Evolutionary conservation across 1,140 invertebrate genomes (phyloP).

Genomic region (Oscheius sp.): DNA sequence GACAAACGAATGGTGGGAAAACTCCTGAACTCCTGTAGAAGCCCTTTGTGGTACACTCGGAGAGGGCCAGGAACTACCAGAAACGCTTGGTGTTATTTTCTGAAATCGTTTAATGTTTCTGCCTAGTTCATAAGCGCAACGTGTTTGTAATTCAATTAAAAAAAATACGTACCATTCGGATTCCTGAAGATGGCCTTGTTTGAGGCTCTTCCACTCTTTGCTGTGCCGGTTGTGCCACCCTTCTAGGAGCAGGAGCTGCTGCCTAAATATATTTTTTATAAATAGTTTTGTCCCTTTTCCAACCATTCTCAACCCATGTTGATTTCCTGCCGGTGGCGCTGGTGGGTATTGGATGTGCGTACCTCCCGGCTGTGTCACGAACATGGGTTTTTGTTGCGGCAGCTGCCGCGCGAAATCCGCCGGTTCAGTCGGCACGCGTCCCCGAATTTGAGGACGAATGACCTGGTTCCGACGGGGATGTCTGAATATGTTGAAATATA

Average conservation of each 20-base stretch:
- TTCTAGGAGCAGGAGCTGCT: not conserved
- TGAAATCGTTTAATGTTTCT: not conserved
- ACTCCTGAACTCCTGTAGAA: not conserved
- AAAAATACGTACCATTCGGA: not conserved
- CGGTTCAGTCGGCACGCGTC: constrained; percentile 8
- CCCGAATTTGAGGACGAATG: constrained; percentile 13
- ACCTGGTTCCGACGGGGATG: constrained; percentile 1
- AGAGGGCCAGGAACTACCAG: not conserved
- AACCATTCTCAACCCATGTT: not conserved
- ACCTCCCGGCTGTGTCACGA: not conserved
- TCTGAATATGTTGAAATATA: too few relatives aligned
- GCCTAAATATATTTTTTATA: not conserved
- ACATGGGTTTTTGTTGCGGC: too few relatives aligned
- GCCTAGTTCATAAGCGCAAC: too few relatives aligned
- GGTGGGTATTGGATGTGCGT: constrained; percentile 3
- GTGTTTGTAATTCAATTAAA: too few relatives aligned
- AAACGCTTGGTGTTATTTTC: constrained; percentile 1
- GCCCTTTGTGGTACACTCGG: not conserved
- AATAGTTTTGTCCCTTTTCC: not conserved
- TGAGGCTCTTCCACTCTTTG: too few relatives aligned
- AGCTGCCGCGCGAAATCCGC: constrained; percentile 15
- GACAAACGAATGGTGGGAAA: not conserved
- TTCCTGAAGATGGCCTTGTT: not conserved
- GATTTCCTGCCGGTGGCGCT: not conserved
- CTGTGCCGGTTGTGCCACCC: not conserved